Evolutionary conservation across 2,888 invertebrate genomes (phyloP).

Genomic region (Ornithoptera alexandrae): DNA sequence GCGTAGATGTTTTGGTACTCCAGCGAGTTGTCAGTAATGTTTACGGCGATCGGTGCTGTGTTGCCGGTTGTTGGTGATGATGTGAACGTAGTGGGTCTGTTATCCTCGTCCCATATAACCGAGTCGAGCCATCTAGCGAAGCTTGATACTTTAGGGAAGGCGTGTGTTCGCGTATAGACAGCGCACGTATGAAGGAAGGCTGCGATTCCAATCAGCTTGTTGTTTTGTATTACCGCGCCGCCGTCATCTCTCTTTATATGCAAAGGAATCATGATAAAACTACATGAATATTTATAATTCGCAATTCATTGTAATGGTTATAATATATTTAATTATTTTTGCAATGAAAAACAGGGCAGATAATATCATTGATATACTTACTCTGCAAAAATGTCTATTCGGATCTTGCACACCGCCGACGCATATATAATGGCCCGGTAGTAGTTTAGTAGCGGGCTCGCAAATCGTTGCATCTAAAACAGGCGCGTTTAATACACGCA

Average conservation of each 20-base stretch:
- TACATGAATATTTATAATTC: too few species aligned
- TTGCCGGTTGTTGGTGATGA: slow-evolving; percentile 31
- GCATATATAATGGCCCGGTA: slow-evolving; percentile 65
- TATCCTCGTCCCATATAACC: slow-evolving; percentile 69
- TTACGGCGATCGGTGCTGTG: slow-evolving; percentile 25
- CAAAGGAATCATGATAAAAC: too few species aligned
- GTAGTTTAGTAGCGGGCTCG: slow-evolving; percentile 56
- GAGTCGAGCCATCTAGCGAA: slow-evolving; percentile 64
- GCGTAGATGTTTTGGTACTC: slow-evolving; percentile 37
- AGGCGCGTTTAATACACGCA: slow-evolving; percentile 64
- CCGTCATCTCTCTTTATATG: slow-evolving; percentile 64
- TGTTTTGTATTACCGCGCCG: slow-evolving; percentile 69
- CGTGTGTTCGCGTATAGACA: slow-evolving; percentile 63
- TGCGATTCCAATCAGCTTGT: slow-evolving; percentile 60
- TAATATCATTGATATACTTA: slow-evolving; percentile 37
- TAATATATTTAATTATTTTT: too few species aligned
- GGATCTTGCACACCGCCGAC: slow-evolving; percentile 69
- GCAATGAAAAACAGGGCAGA: too few species aligned
- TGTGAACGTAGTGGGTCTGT: slow-evolving; percentile 46
- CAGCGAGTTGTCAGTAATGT: slow-evolving; percentile 39
- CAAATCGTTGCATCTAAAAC: slow-evolving; percentile 61
- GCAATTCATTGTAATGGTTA: not conserved
- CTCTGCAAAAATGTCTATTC: slow-evolving; percentile 69
- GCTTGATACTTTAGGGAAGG: slow-evolving; percentile 63
- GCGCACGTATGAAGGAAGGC: slow-evolving; percentile 65